Evolutionary conservation across 2,888 invertebrate species (phyloP).

Genomic region (Choreutis nemorana): DNA sequence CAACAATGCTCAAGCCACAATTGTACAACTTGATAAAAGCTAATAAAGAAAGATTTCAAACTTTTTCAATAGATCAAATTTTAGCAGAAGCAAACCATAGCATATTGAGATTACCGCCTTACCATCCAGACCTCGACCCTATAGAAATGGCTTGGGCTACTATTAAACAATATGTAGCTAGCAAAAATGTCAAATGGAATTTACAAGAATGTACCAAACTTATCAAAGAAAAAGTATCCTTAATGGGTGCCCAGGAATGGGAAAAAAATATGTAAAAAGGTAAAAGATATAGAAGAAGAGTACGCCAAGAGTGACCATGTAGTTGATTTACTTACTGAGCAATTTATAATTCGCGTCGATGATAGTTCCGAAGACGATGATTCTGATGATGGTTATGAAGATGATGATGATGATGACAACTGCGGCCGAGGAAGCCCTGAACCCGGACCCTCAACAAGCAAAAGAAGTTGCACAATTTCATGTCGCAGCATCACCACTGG

Average conservation of each 20-base stretch:
- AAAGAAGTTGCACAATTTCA: constrained; percentile 2
- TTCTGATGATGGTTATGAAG: not conserved
- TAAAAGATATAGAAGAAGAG: constrained; percentile 1
- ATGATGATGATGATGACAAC: constrained; percentile 1
- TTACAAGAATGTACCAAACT: too few relatives aligned
- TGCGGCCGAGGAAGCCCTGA: constrained; percentile 4
- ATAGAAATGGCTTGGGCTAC: constrained; percentile 13
- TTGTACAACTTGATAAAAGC: constrained; percentile 13
- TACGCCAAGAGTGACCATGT: constrained; percentile 1
- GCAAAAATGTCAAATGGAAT: too few relatives aligned
- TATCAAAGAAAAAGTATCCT: constrained; percentile 2
- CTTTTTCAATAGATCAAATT: constrained; percentile 11
- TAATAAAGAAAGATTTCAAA: constrained; percentile 12
- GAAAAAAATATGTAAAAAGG: not conserved
- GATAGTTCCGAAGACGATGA: not conserved
- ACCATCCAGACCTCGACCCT: constrained; percentile 16
- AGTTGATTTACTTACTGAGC: not conserved
- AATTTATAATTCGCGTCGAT: constrained; percentile 1
- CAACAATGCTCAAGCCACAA: constrained; percentile 12
- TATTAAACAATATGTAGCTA: constrained; percentile 10
- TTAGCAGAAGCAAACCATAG: constrained; percentile 9
- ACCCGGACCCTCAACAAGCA: constrained; percentile 4
- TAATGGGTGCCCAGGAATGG: constrained; percentile 1
- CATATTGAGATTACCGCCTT: constrained; percentile 15
- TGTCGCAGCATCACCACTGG: constrained; percentile 1